Evolutionary conservation across 2,113 vertebrate genomes (phyloP), one percentile per base, ranked within the genome.

Genomic region (Poecilia latipinna): DNA sequence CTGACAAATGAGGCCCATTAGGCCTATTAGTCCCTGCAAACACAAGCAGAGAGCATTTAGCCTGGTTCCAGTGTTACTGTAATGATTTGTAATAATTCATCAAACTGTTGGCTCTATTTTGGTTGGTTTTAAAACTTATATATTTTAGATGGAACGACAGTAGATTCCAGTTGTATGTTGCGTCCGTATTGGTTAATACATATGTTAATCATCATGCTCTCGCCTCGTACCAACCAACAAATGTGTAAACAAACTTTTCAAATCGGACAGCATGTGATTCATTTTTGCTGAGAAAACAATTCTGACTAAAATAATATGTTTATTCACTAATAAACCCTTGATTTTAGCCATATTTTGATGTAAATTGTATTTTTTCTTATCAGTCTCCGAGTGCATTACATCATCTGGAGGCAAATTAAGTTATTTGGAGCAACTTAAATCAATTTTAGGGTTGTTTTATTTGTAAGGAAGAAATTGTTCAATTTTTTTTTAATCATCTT

Each of bases 1-100:
- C 3, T 88, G 88, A 90, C 61, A 82, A 90, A 91, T 80, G 78
- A 72, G 80, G 39, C 73, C 78, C 80, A 81, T 90, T 87, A 83
- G 80, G 63, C 48, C 74, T 75, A 28, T 82, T 86, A 80, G 79
- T 86, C 79, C 90, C 64, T 78, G 70, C 69, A 80, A 86, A 85
- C 80, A 75, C 70, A 70, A 70, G 76, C 85, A 83, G 54, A 82
- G 75, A 75, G 60, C 11, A 75, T 81, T 83, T 11, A 35, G 66
- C 68, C 12, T 2, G 3, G 19, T 70, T 37, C 51, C 71, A 77
- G 61, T 24, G 17, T 35, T 57, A 39, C 8, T 3, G 1, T 77
- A 54, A 71, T 70, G 82, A 86, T 80, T 62, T 3, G 1, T 77
- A 54, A 71, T 70, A 84, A 86, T 80, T 62, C 33, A 82, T 75